phyloP scores from a whole-genome alignment of 2,113 vertebrate species.

The Mixornis gularis region DNA sequence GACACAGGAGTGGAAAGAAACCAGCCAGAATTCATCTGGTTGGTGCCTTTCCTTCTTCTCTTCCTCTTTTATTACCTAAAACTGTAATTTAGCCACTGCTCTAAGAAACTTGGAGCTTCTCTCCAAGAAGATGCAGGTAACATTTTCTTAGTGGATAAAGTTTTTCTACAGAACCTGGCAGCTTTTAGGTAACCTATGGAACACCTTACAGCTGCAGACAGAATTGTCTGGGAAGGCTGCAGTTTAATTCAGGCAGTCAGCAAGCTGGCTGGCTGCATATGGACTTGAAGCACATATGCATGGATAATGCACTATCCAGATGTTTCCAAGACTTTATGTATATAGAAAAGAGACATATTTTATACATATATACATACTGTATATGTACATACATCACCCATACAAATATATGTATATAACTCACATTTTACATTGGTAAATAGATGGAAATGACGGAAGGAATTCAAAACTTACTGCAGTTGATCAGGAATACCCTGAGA shows the following conservation, averaged over 20 bases:
- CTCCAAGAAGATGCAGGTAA: neutral
- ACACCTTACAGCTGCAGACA: neutral
- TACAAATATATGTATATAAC: neutral
- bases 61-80: neutral
- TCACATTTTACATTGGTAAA: neutral
- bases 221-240: neutral
- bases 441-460: neutral
- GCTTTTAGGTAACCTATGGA: neutral
- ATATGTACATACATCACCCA: neutral
- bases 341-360: neutral
- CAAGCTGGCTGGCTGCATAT: neutral
- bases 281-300: neutral
- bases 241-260: constrained; percentile 8
- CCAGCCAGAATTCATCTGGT: neutral
- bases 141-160: neutral
- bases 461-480: neutral
- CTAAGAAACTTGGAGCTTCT: neutral
- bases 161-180: constrained; percentile 6
- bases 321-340: neutral
- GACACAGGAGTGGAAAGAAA: neutral
- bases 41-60: neutral
- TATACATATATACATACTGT: neutral
- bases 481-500: neutral
- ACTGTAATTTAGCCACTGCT: neutral
- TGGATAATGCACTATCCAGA: constrained; percentile 19